Conservation (phyloP, 2,113 vertebrate species). For the Bombycilla garrulus region DNA sequence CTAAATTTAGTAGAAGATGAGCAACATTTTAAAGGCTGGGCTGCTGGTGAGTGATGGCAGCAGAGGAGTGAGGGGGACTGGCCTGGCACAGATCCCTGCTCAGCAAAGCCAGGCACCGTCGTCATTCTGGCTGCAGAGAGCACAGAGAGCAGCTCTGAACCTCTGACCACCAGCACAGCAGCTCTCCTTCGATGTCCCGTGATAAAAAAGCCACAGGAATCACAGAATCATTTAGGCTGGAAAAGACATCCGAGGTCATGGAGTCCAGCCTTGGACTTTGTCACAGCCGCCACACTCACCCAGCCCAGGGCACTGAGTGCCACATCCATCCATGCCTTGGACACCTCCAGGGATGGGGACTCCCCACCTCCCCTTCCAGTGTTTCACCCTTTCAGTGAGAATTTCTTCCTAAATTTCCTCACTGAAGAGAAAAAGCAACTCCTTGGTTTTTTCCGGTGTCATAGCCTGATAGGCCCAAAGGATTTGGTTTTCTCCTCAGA, state of each 20-base stretch:
- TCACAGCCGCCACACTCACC: background rate
- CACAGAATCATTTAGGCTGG: background rate
- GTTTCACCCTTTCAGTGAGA: background rate
- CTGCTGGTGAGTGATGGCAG: background rate
- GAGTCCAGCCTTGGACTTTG: background rate
- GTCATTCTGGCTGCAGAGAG: background rate
- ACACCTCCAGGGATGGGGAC: background rate
- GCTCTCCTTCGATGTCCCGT: background rate
- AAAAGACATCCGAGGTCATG: background rate
- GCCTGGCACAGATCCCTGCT: background rate
- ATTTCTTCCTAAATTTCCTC: background rate
- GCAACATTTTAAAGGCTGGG: background rate
- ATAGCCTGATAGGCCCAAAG: background rate
- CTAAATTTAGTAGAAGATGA: background rate
- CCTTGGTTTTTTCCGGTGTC: background rate
- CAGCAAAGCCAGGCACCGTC: background rate
- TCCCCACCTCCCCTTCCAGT: background rate
- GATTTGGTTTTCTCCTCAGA: background rate
- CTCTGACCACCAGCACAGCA: background rate
- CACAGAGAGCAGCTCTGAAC: background rate
- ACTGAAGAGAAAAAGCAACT: background rate
- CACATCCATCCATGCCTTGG: background rate
- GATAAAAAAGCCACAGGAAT: background rate
- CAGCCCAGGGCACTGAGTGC: background rate
- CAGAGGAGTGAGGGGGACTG: background rate